These are phyloP conservation scores for Procambarus virginalis DNA, from an alignment of 1,140 invertebrate species.

Conservation along the genomic window DNA sequence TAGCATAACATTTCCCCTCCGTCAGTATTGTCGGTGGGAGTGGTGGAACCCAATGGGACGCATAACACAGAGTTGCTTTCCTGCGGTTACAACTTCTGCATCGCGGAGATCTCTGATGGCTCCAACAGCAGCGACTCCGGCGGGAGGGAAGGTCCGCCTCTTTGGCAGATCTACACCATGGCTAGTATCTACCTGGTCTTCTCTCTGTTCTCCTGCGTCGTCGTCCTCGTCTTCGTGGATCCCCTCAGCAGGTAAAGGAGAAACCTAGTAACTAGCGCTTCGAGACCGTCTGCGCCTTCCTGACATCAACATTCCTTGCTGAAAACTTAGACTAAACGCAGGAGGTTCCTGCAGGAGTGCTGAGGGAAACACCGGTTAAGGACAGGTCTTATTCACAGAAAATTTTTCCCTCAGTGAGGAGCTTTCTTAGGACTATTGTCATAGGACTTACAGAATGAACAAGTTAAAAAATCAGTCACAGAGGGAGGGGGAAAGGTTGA, in stretches of 20 bases:
- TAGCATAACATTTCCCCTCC: not conserved
- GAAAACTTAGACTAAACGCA: too few relatives aligned
- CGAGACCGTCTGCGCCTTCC: too few relatives aligned
- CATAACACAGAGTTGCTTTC: not conserved
- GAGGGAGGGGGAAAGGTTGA: too few relatives aligned
- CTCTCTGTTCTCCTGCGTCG: conserved; percentile 86
- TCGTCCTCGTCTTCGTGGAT: conserved; percentile 91
- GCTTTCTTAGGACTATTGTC: too few relatives aligned
- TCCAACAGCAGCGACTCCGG: not conserved
- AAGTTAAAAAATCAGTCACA: too few relatives aligned
- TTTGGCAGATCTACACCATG: conserved; percentile 89
- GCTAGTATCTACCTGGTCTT: conserved; percentile 91
- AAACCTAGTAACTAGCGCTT: not conserved
- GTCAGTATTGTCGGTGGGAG: conserved; percentile 32
- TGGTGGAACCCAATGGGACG: not conserved
- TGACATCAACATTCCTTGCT: too few relatives aligned
- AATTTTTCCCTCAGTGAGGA: too few relatives aligned
- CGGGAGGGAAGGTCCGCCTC: conserved; percentile 77
- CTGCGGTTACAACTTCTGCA: conserved; percentile 45
- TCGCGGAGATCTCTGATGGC: not conserved
- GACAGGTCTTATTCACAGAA: too few relatives aligned
- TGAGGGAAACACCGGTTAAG: too few relatives aligned
- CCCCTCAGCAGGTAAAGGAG: conserved; percentile 83
- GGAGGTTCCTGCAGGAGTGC: too few relatives aligned
- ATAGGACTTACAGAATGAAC: too few relatives aligned